Evolutionary conservation across 2,113 vertebrate genomes (phyloP).

Genomic region (Lepus europaeus): DNA sequence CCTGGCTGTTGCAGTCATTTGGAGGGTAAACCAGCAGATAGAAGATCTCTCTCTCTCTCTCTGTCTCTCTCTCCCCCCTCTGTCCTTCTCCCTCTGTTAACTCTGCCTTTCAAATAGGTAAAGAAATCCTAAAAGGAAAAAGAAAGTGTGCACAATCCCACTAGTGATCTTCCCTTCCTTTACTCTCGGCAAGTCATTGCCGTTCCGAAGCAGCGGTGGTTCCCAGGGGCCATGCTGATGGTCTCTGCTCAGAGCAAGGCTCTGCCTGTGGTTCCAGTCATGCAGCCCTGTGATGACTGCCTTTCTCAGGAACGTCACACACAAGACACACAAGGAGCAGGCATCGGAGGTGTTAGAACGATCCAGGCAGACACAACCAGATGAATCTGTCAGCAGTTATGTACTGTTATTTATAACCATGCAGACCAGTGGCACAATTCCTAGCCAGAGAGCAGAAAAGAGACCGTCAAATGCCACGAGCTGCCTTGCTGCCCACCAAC

Average conservation of each 20-base stretch:
- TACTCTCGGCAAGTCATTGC: not conserved
- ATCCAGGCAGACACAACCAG: not conserved
- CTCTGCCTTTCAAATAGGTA: too few relatives aligned
- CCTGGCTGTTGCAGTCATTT: too few relatives aligned
- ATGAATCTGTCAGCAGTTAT: rapidly evolving
- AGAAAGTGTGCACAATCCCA: too few relatives aligned
- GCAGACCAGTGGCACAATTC: not conserved
- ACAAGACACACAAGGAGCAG: rapidly evolving
- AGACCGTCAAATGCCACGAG: not conserved
- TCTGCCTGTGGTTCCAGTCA: not conserved
- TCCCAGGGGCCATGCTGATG: not conserved
- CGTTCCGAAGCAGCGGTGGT: not conserved
- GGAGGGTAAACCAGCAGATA: too few relatives aligned
- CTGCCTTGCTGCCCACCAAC: not conserved
- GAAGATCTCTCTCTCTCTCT: too few relatives aligned
- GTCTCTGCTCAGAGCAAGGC: not conserved
- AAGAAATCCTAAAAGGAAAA: too few relatives aligned
- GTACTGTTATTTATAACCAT: not conserved
- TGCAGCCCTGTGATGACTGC: too few relatives aligned
- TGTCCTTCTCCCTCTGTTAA: too few relatives aligned
- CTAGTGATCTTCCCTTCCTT: not conserved
- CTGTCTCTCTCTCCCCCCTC: too few relatives aligned
- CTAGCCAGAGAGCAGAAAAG: not conserved
- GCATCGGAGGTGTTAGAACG: rapidly evolving
- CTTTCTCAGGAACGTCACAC: not conserved